Conservation (phyloP, 2,113 vertebrate species). For the Perognathus longimembris region DNA sequence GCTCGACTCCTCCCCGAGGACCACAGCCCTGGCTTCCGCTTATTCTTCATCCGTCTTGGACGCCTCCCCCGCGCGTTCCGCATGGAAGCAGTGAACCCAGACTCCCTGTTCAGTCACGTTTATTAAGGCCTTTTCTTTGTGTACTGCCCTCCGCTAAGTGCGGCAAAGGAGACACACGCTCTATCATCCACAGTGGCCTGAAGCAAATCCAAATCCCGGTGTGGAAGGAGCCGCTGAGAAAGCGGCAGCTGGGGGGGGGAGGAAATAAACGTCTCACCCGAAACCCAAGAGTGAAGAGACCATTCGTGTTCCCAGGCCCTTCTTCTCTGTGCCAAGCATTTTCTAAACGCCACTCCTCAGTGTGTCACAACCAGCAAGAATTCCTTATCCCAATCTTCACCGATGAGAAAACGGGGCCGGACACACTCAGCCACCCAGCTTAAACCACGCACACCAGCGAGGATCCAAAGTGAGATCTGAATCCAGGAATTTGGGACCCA, state of each 20-base stretch:
- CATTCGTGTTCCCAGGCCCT: background rate
- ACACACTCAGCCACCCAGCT: slow-evolving; percentile 6
- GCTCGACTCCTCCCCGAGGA: background rate
- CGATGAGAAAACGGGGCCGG: background rate
- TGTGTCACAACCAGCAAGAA: background rate
- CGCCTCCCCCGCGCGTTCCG: background rate
- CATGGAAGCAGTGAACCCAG: background rate
- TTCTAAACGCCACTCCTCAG: background rate
- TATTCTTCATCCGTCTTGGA: slow-evolving; percentile 74
- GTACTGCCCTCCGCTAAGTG: background rate
- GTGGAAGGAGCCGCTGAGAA: background rate
- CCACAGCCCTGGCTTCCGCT: slow-evolving; percentile 50
- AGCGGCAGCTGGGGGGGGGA: background rate
- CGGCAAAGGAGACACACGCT: background rate
- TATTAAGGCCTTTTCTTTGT: background rate
- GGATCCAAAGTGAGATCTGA: background rate
- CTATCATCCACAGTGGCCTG: background rate
- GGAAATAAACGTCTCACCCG: background rate
- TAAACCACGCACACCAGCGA: background rate
- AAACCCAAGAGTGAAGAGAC: background rate
- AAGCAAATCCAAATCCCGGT: slow-evolving; percentile 52
- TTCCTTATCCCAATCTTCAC: background rate
- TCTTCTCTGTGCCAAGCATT: background rate
- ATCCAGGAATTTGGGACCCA: background rate
- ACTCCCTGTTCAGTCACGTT: background rate